Percentiles rank a stretch among this genome's conserved stretches.
phyloP scores from a whole-genome alignment of 2,797 vertebrate species.

The Buceros bicornis region DNA sequence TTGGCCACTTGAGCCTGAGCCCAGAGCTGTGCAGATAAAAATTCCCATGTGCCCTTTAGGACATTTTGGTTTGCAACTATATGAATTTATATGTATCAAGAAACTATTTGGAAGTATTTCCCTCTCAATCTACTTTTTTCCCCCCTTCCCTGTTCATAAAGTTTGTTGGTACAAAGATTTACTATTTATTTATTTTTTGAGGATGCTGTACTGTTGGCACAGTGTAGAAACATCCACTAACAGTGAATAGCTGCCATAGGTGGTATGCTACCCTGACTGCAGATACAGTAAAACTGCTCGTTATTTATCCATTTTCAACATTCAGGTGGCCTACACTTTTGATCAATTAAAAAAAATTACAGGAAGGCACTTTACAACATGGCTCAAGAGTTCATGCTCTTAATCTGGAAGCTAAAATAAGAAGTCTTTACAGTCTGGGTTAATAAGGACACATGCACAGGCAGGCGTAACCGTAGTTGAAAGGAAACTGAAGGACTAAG shows the following conservation, averaged over 20 bases:
- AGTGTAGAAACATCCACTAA: neutral
- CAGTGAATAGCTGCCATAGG: neutral
- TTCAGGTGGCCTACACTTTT: neutral
- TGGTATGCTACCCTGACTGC: neutral
- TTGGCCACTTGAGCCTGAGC: neutral
- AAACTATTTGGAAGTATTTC: neutral
- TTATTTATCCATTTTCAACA: neutral
- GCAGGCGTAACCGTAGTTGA: neutral
- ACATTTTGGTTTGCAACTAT: neutral
- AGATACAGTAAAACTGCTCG: neutral
- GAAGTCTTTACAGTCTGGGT: slow-evolving; percentile 43
- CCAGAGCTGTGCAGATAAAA: neutral
- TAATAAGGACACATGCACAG: neutral
- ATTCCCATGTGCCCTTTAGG: neutral
- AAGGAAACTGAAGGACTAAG: slow-evolving; percentile 5
- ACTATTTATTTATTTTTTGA: neutral
- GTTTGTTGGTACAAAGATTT: neutral
- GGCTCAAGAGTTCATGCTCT: slow-evolving; percentile 5
- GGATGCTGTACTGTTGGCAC: neutral
- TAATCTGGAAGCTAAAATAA: slow-evolving; percentile 70
- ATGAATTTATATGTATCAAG: neutral
- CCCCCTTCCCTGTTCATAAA: neutral
- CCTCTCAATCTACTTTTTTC: neutral
- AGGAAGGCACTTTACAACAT: neutral
- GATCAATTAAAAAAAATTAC: neutral